Conservation (phyloP, 2,888 invertebrate species). For the Epistrophella euchroma region DNA sequence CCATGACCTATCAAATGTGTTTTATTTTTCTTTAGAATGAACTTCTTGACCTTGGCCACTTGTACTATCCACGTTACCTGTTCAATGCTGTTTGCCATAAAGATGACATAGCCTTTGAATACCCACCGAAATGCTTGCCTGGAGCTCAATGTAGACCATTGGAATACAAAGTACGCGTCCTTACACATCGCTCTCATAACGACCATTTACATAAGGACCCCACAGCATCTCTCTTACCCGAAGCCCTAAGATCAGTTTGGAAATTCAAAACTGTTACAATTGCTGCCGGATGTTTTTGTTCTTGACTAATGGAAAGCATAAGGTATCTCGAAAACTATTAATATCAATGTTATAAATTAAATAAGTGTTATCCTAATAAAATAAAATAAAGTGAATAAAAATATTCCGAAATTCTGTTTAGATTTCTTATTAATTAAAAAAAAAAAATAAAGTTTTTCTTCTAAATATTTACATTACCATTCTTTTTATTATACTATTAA, state of each 20-base stretch:
- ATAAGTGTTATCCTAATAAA: constrained; percentile 12
- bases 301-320: constrained; percentile 57
- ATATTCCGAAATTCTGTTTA: constrained; percentile 20
- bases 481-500: constrained; percentile 51
- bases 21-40: constrained; percentile 79
- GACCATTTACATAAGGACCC: constrained; percentile 78
- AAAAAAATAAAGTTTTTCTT: constrained; percentile 13
- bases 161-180: constrained; percentile 82
- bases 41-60: constrained; percentile 81
- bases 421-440: neutral
- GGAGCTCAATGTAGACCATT: constrained; percentile 82
- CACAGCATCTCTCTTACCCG: constrained; percentile 78
- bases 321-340: constrained; percentile 25
- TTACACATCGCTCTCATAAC: constrained; percentile 78
- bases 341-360: constrained; percentile 38
- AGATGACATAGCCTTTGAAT: constrained; percentile 76
- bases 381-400: constrained; percentile 56
- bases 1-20: too few relatives aligned
- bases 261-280: constrained; percentile 82
- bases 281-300: constrained; percentile 83
- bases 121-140: constrained; percentile 80
- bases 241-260: constrained; percentile 79
- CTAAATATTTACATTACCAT: constrained; percentile 68
- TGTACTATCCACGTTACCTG: constrained; percentile 82
- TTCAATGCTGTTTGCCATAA: constrained; percentile 82